These are phyloP conservation scores for Callionymus lyra DNA, from an alignment of 2,113 vertebrate species.

Conservation along the genomic window DNA sequence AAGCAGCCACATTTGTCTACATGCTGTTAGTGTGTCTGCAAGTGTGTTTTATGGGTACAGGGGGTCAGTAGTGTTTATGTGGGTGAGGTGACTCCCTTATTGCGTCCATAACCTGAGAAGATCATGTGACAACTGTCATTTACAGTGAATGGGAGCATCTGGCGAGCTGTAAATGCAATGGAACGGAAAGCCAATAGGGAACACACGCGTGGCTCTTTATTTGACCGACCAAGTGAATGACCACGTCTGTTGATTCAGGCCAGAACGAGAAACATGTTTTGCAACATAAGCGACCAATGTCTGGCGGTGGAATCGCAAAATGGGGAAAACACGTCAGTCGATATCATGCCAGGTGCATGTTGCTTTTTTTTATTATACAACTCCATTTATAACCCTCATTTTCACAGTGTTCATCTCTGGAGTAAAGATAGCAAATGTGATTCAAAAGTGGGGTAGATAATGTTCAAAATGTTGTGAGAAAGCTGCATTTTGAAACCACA, in stretches of 20 bases:
- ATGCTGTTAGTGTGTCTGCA: conserved; percentile 5
- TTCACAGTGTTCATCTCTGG: no score
- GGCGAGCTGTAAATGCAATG: conserved; percentile 52
- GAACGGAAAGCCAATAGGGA: conserved; percentile 48
- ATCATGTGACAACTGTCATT: conserved; percentile 57
- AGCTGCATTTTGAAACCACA: no score
- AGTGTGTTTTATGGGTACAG: conserved; percentile 39
- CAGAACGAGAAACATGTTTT: conserved; percentile 4
- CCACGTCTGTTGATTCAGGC: conserved; percentile 8
- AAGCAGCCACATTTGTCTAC: conserved; percentile 7
- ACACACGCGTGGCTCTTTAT: conserved; percentile 4
- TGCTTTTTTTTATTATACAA: no score
- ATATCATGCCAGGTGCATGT: no score
- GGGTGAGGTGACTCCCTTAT: conserved; percentile 53
- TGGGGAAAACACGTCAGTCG: no score
- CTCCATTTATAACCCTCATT: no score
- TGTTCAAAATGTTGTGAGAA: no score
- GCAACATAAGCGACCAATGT: conserved; percentile 4
- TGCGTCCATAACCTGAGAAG: conserved; percentile 58
- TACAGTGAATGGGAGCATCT: conserved; percentile 59
- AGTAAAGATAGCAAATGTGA: no score
- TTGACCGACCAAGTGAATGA: conserved; percentile 8
- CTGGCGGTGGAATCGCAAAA: background rate
- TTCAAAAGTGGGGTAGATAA: no score
- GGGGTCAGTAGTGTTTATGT: conserved; percentile 54